Percentiles rank a stretch among this genome's conserved stretches.
phyloP scores from a whole-genome alignment of 2,113 vertebrate genomes.

The Thunnus maccoyii region DNA sequence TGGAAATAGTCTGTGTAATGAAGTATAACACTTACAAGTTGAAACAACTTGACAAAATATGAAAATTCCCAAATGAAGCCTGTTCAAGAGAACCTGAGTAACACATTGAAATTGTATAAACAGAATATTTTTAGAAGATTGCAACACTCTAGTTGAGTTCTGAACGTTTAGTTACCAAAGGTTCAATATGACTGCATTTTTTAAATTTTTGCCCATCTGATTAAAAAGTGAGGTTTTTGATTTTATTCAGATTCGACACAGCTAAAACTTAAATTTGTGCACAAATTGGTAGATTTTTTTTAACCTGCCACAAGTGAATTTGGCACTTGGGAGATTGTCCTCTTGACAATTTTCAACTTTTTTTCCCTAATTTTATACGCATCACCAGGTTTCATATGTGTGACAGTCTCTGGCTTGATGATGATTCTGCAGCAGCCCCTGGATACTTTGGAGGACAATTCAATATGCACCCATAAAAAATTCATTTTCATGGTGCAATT shows the following conservation, averaged over 20 bases:
- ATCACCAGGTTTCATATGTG: conserved; percentile 29
- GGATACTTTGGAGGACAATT: conserved; percentile 14
- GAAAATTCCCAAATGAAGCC: not conserved
- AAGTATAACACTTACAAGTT: not conserved
- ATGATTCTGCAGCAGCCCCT: conserved; percentile 25
- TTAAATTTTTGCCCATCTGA: no score
- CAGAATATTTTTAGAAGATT: no score
- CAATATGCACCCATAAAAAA: conserved; percentile 10
- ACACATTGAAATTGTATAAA: no score
- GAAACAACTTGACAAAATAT: not conserved
- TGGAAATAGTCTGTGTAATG: not conserved
- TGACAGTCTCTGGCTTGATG: conserved; percentile 4
- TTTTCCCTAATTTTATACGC: conserved; percentile 14
- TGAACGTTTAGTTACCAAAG: no score
- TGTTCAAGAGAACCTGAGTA: no score
- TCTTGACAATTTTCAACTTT: conserved; percentile 30
- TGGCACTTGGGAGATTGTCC: not conserved
- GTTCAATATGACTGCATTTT: no score
- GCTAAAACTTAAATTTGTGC: not conserved
- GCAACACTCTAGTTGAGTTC: no score
- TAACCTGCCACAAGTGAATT: not conserved
- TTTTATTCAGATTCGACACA: not conserved
- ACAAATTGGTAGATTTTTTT: not conserved
- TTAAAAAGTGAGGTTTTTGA: no score
- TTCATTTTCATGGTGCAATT: conserved; percentile 26